Conservation (phyloP, 2,113 vertebrate species). For the Tauraco erythrolophus region DNA sequence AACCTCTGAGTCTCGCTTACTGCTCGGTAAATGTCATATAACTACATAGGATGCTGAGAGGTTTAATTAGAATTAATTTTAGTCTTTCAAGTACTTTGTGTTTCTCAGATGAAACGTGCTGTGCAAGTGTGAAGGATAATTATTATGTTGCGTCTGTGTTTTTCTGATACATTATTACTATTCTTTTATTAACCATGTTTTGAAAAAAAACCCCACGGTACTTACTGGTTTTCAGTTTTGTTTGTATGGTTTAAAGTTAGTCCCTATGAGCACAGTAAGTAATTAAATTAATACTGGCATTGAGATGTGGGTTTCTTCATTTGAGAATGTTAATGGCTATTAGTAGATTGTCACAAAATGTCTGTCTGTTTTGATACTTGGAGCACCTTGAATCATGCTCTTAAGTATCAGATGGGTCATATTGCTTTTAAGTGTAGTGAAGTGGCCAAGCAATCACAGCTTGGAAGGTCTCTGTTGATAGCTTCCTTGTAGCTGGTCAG, state of each 20-base stretch:
- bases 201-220: not conserved
- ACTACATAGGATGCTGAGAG: constrained; percentile 20
- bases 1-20: not conserved
- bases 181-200: constrained; percentile 45
- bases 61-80: constrained; percentile 69
- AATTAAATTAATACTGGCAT: constrained; percentile 32
- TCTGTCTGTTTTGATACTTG: not conserved
- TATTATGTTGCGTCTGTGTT: constrained; percentile 45
- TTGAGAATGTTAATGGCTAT: not conserved
- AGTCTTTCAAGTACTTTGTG: constrained; percentile 45
- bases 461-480: not conserved
- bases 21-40: not conserved
- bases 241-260: constrained; percentile 18
- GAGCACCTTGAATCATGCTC: not conserved
- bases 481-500: not conserved
- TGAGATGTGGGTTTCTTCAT: not conserved
- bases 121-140: constrained; percentile 53
- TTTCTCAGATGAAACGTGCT: constrained; percentile 56
- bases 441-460: not conserved
- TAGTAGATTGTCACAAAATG: constrained; percentile 4
- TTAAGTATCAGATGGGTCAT: not conserved
- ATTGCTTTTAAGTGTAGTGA: not conserved
- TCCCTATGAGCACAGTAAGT: constrained; percentile 20
- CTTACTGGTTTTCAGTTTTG: constrained; percentile 17
- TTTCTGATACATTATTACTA: constrained; percentile 56